A percentile compares a stretch with the other conserved stretches of the same genome.
phyloP scores from a whole-genome alignment of 2,797 vertebrate species.

The Chaetophractus vellerosus region DNA sequence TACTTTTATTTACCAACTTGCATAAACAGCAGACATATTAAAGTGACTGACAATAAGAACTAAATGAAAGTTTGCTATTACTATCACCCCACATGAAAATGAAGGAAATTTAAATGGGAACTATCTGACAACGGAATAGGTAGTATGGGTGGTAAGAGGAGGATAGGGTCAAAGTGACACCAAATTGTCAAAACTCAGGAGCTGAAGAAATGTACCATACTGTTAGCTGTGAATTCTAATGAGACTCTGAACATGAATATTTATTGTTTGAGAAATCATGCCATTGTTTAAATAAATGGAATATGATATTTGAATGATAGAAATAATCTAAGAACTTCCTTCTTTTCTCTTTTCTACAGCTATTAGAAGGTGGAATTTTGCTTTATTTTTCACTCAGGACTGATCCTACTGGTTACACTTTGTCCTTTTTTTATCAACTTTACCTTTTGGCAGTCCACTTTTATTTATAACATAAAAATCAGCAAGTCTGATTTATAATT shows the following conservation, averaged over 20 bases:
- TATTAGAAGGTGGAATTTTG: background rate
- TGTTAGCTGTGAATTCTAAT: background rate
- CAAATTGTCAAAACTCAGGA: background rate
- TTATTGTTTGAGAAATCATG: background rate
- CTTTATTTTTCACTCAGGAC: background rate
- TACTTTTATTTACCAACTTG: background rate
- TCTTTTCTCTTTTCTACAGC: background rate
- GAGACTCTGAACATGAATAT: background rate
- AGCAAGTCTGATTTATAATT: background rate
- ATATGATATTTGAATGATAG: background rate
- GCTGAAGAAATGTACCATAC: background rate
- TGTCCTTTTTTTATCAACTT: background rate
- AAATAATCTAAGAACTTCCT: background rate
- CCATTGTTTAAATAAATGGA: background rate
- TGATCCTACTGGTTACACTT: background rate
- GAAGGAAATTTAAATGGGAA: background rate
- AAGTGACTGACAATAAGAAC: background rate
- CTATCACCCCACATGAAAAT: background rate
- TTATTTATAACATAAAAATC: constrained; percentile 2
- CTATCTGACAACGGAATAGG: background rate
- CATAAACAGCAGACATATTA: background rate
- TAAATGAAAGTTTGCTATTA: background rate
- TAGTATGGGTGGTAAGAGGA: too few relatives aligned
- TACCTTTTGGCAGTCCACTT: background rate
- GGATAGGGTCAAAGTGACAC: background rate